Base-by-base conservation (phyloP, 2,888 invertebrate genomes). In the Axea sp. region DNA sequence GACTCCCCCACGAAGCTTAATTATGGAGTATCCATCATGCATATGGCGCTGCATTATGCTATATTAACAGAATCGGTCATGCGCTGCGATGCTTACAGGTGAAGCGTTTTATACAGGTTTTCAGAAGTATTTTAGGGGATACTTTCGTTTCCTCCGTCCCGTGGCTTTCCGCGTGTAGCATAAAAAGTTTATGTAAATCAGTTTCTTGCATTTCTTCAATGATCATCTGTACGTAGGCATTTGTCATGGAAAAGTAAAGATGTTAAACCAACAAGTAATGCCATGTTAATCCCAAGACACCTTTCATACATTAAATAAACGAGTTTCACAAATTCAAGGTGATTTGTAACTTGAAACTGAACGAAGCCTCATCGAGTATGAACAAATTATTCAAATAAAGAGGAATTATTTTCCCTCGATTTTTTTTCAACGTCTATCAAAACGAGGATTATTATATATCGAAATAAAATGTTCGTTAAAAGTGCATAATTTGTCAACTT, bases 81-180 rank as follows among this genome's bases (percentile, higher is more conserved):
- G 68, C 57, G 73, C 68, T 53, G 74, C 75, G 67, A 67, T 71
- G 31, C 59, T 15, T 39, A 80, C 79, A 79, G 79, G 80, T 81
- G 79, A 76, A 77, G 53, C 69, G 39, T 77, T 75, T 68, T 24
- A 24, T 6, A 24, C 7, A 24, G 19, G 19, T 19, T 3, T 4
- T 4, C 2, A 19, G 19, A 4, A 19, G 19, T n/a, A n/a, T n/a
- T n/a, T n/a, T n/a, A n/a, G n/a, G n/a, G n/a, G n/a, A n/a, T n/a
- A n/a, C n/a, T n/a, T n/a, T n/a, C n/a, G n/a, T n/a, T n/a, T n/a
- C n/a, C n/a, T n/a, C n/a, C n/a, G n/a, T n/a, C n/a, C n/a, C n/a
- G n/a, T n/a, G n/a, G n/a, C n/a, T n/a, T n/a, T n/a, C n/a, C n/a
- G n/a, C n/a, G n/a, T n/a, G n/a, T n/a, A n/a, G n/a, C n/a, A n/a